Percentiles rank a stretch among this genome's conserved stretches.
Evolutionary conservation across 2,797 vertebrate species (phyloP).

Genomic region (Hippoglossus hippoglossus): DNA sequence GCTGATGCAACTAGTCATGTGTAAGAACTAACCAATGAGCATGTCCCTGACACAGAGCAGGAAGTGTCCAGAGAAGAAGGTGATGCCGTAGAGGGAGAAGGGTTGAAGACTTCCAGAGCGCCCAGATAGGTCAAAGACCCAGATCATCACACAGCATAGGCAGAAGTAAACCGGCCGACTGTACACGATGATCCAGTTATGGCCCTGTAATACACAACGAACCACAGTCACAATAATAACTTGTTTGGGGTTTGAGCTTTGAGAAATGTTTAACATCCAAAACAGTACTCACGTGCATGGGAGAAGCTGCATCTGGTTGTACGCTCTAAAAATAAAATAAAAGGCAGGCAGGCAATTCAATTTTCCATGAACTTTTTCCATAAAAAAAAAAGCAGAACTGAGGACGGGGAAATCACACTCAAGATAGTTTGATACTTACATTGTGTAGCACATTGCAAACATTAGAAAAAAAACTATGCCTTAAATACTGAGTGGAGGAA

Average conservation of each 20-base stretch:
- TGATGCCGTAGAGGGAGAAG: slow-evolving; percentile 89
- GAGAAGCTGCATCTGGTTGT: slow-evolving; percentile 93
- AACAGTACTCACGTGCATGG: slow-evolving; percentile 91
- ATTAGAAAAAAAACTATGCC: no score
- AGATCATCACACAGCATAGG: slow-evolving; percentile 90
- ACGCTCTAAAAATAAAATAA: slow-evolving; percentile 84
- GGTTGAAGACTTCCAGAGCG: slow-evolving; percentile 83
- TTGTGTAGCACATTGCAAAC: background rate
- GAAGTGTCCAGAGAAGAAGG: slow-evolving; percentile 89
- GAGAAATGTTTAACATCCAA: background rate
- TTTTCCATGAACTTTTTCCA: background rate
- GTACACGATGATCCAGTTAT: slow-evolving; percentile 96
- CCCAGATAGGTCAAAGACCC: slow-evolving; percentile 88
- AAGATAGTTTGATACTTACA: background rate
- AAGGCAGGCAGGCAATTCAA: background rate
- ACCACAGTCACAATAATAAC: background rate
- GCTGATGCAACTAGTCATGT: background rate
- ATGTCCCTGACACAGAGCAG: slow-evolving; percentile 89
- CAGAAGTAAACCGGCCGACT: slow-evolving; percentile 94
- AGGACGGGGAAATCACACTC: background rate
- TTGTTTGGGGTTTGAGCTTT: background rate
- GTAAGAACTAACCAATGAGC: slow-evolving; percentile 85
- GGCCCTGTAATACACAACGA: slow-evolving; percentile 81
- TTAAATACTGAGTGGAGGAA: no score
- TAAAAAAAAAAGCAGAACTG: no score